These are phyloP conservation scores for Hylaeus anthracinus DNA, from an alignment of 1,140 invertebrate genomes.

Conservation along the genomic window DNA sequence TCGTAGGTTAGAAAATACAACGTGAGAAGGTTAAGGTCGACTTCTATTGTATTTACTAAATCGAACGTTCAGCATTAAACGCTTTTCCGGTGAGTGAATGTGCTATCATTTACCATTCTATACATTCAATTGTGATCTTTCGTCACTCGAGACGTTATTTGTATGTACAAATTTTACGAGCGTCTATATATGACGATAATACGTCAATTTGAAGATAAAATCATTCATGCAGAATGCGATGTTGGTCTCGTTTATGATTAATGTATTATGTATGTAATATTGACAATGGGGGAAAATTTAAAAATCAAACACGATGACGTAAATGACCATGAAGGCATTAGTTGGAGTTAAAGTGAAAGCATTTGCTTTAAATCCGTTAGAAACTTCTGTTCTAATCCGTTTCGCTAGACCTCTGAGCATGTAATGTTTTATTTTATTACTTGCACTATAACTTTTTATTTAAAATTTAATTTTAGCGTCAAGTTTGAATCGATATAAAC, in stretches of 20 bases:
- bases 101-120: background rate
- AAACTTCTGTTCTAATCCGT: background rate
- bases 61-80: background rate
- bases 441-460: conserved; percentile 1
- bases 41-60: too few relatives aligned
- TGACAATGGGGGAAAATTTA: background rate
- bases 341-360: background rate
- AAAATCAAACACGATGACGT: conserved; percentile 2
- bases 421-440: background rate
- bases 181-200: background rate
- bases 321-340: background rate
- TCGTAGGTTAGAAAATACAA: conserved; percentile 28
- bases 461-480: conserved; percentile 10
- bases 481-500: background rate
- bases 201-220: background rate
- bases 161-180: background rate
- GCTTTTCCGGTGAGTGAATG: conserved; percentile 1
- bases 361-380: background rate
- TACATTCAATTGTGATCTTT: background rate
- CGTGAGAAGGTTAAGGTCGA: background rate
- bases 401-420: background rate
- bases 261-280: too few relatives aligned
- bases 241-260: too few relatives aligned
- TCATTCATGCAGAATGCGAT: background rate
- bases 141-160: background rate